Percentiles rank a stretch among this genome's conserved stretches.
Conservation (phyloP, 2,797 vertebrate species). For the Acestrorhynchus altus region DNA sequence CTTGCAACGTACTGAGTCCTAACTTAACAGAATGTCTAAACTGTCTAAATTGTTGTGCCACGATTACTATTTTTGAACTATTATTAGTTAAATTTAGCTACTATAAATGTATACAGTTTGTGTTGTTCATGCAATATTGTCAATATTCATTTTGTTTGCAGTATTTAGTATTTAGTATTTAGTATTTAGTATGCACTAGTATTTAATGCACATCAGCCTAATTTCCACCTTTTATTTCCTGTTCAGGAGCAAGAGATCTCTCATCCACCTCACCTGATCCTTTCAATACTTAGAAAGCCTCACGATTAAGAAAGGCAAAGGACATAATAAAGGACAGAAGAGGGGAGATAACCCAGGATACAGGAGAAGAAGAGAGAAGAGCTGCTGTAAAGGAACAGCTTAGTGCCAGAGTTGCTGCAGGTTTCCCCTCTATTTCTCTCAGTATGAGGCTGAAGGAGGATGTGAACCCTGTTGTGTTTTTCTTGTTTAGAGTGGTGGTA, state of each 20-base stretch:
- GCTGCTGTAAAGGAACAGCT: background rate
- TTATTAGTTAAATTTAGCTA: too few relatives aligned
- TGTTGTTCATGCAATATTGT: too few relatives aligned
- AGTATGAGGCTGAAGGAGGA: slow-evolving; percentile 91
- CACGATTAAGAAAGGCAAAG: background rate
- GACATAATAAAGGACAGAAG: background rate
- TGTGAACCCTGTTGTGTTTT: slow-evolving; percentile 86
- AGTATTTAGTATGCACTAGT: too few relatives aligned
- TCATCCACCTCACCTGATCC: background rate
- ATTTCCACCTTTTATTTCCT: background rate
- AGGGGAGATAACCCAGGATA: background rate
- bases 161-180: too few relatives aligned
- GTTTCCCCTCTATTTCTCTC: background rate
- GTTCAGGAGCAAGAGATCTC: slow-evolving; percentile 13
- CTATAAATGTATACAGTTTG: too few relatives aligned
- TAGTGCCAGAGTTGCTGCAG: background rate
- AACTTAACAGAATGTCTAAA: too few relatives aligned
- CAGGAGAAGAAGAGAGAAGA: background rate
- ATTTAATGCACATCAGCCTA: background rate
- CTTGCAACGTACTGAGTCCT: too few relatives aligned
- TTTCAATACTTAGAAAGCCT: background rate
- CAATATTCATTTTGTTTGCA: too few relatives aligned
- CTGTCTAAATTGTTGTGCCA: too few relatives aligned
- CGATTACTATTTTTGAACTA: too few relatives aligned
- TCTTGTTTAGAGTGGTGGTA: slow-evolving; percentile 85